Evolutionary conservation across 2,113 vertebrate species (phyloP).

Genomic region (Fukomys damarensis): DNA sequence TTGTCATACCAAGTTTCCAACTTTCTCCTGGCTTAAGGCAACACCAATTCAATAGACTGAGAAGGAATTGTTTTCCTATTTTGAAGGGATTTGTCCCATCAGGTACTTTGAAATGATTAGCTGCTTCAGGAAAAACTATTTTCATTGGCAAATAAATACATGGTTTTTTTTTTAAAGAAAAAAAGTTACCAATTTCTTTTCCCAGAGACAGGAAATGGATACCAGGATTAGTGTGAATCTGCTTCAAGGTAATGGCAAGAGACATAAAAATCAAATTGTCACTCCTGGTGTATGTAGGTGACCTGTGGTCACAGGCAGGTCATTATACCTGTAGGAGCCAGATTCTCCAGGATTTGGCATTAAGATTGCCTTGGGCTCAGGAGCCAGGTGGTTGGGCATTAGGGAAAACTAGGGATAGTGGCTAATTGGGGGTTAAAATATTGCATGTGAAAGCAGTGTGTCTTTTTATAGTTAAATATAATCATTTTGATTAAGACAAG

Average conservation of each 20-base stretch:
- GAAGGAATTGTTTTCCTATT: slow-evolving; percentile 24
- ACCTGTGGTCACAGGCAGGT: slow-evolving; percentile 62
- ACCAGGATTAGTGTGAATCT: slow-evolving; percentile 1
- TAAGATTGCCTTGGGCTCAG: not conserved
- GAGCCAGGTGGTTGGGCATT: slow-evolving; percentile 70
- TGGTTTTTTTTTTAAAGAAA: not conserved
- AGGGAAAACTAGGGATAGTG: slow-evolving; percentile 51
- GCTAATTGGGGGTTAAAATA: slow-evolving; percentile 68
- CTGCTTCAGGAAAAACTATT: slow-evolving; percentile 45
- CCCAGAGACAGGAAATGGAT: slow-evolving; percentile 59
- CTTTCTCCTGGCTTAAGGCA: not conserved
- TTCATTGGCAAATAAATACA: slow-evolving; percentile 50
- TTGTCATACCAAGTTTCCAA: not conserved
- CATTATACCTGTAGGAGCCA: slow-evolving; percentile 73
- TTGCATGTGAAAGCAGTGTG: not conserved
- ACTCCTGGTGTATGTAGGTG: slow-evolving; percentile 60
- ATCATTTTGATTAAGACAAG: slow-evolving; percentile 48
- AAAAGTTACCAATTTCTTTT: not conserved
- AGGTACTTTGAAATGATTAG: slow-evolving; percentile 4
- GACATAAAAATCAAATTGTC: slow-evolving; percentile 69
- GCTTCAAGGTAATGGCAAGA: slow-evolving; percentile 63
- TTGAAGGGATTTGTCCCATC: not conserved
- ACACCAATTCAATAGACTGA: not conserved
- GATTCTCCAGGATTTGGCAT: slow-evolving; percentile 73
- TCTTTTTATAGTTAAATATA: slow-evolving; percentile 1